A percentile compares a stretch with the other conserved stretches of the same genome.
These are phyloP conservation scores for Oxygymnocypris stewartii DNA, from an alignment of 2,113 vertebrate genomes.

Conservation along the genomic window DNA sequence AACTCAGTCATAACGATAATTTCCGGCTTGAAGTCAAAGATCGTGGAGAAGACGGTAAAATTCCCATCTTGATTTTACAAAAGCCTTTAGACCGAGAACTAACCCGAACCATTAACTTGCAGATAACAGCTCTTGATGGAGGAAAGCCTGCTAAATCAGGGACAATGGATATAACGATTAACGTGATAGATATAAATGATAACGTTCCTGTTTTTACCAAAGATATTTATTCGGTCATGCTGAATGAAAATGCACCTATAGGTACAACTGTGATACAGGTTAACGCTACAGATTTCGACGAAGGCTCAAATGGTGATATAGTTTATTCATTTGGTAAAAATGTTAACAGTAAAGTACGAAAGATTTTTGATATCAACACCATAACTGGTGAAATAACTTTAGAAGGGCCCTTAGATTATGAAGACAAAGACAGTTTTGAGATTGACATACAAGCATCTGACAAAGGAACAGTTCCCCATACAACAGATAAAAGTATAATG, in stretches of 20 bases:
- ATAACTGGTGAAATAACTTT: slow-evolving; percentile 66
- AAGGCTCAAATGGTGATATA: slow-evolving; percentile 66
- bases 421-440: slow-evolving; percentile 64
- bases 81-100: slow-evolving; percentile 63
- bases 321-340: slow-evolving; percentile 65
- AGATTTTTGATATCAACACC: slow-evolving; percentile 56
- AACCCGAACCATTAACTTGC: slow-evolving; percentile 24
- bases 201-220: slow-evolving; percentile 50
- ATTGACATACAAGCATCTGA: slow-evolving; percentile 72
- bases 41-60: slow-evolving; percentile 58
- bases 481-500: slow-evolving; percentile 51
- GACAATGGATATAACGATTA: slow-evolving; percentile 35
- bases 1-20: slow-evolving; percentile 61
- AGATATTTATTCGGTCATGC: slow-evolving; percentile 40
- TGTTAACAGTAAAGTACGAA: slow-evolving; percentile 40
- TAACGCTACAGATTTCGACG: slow-evolving; percentile 71
- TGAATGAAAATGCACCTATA: slow-evolving; percentile 42
- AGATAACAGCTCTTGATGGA: slow-evolving; percentile 48
- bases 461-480: slow-evolving; percentile 14
- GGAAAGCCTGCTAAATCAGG: slow-evolving; percentile 48
- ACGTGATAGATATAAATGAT: slow-evolving; percentile 58
- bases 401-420: slow-evolving; percentile 65
- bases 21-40: slow-evolving; percentile 65
- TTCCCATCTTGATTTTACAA: slow-evolving; percentile 59
- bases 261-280: slow-evolving; percentile 62